Conservation (phyloP, 2,113 vertebrate species). For the Aphyosemion australe region DNA sequence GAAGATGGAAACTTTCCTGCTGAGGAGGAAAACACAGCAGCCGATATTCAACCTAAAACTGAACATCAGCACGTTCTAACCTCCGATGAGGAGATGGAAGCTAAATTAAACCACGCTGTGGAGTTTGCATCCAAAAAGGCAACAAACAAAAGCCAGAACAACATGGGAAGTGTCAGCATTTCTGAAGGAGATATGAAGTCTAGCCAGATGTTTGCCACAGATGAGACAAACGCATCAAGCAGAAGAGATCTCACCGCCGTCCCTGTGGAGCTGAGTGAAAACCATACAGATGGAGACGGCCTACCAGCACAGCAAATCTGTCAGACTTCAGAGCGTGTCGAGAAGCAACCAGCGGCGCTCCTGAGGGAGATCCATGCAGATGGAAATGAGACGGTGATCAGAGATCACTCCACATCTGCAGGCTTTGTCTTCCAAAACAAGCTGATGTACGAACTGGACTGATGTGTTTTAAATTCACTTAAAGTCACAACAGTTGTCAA, state of each 20-base stretch:
- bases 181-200: not conserved
- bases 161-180: not conserved
- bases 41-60: not conserved
- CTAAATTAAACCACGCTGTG: not conserved
- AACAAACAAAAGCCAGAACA: not conserved
- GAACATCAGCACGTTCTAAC: conserved; percentile 5
- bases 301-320: not conserved
- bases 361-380: conserved; percentile 80
- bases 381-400: conserved; percentile 74
- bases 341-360: not conserved
- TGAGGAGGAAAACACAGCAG: not conserved
- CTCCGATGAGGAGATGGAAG: conserved; percentile 1
- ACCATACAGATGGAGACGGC: conserved; percentile 43
- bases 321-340: not conserved
- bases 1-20: not conserved
- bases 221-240: not conserved
- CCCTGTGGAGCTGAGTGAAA: conserved; percentile 11
- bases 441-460: conserved; percentile 89
- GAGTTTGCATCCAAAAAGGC: not conserved
- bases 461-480: conserved; percentile 15
- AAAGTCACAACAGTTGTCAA: not conserved
- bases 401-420: conserved; percentile 81
- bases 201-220: not conserved
- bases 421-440: conserved; percentile 83
- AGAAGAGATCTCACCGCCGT: not conserved